Conservation (phyloP, 2,797 vertebrate species). For the Ctenosaura bakeri region DNA sequence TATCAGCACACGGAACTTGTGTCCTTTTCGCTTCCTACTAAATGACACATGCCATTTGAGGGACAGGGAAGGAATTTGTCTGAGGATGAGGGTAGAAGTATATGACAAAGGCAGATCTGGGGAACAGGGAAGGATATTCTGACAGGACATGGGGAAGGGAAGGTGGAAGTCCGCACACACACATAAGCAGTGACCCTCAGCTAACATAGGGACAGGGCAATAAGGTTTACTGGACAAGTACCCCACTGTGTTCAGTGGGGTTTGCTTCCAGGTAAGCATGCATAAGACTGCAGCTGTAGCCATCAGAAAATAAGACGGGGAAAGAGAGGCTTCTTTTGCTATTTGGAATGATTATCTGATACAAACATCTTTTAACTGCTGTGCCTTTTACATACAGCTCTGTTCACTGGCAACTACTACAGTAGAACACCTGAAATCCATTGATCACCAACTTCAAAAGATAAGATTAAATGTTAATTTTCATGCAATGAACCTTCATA, state of each 20-base stretch:
- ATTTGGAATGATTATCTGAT: slow-evolving; percentile 20
- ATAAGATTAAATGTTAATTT: slow-evolving; percentile 23
- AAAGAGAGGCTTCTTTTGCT: not conserved
- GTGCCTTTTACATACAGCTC: not conserved
- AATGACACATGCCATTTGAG: not conserved
- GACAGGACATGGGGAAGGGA: not conserved
- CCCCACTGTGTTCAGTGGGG: not conserved
- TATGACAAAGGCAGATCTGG: not conserved
- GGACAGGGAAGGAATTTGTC: not conserved
- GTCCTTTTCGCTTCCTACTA: not conserved
- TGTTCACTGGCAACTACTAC: slow-evolving; percentile 51
- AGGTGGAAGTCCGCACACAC: not conserved
- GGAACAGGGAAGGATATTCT: not conserved
- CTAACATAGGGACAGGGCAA: not conserved
- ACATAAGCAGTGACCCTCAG: not conserved
- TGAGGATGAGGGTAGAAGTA: not conserved
- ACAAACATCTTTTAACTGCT: slow-evolving; percentile 34
- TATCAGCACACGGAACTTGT: no score
- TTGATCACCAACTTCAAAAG: slow-evolving; percentile 54
- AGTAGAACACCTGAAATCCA: slow-evolving; percentile 55
- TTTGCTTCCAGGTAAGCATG: not conserved
- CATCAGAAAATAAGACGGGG: slow-evolving; percentile 6
- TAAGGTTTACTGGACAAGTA: not conserved
- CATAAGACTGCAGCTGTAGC: not conserved
- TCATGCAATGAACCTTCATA: slow-evolving; percentile 34